Evolutionary conservation across 1,140 invertebrate species (phyloP).

Genomic region (Bombyx mandarina): DNA sequence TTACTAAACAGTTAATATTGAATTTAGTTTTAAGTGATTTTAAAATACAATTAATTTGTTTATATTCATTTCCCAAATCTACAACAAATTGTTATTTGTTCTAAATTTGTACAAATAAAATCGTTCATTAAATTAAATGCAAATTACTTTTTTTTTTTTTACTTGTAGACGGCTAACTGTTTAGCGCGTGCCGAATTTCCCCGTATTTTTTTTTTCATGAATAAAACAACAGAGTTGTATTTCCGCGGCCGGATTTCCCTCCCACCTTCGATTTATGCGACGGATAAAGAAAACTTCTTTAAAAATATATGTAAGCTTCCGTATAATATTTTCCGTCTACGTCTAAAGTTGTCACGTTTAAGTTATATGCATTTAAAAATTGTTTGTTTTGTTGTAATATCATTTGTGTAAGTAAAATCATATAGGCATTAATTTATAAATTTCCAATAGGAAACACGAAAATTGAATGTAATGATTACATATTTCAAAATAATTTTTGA

Average conservation of each 20-base stretch:
- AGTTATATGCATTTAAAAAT: conserved; percentile 64
- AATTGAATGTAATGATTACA: too few species aligned
- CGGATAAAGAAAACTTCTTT: conserved; percentile 68
- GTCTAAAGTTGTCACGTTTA: conserved; percentile 42
- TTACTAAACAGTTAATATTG: too few species aligned
- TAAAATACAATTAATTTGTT: too few species aligned
- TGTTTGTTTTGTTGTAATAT: conserved; percentile 23
- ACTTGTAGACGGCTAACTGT: conserved; percentile 21
- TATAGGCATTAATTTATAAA: too few species aligned
- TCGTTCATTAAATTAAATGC: conserved; percentile 4
- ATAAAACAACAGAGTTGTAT: conserved; percentile 69
- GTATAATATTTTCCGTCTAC: conserved; percentile 66
- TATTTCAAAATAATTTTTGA: too few species aligned
- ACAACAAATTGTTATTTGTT: too few species aligned
- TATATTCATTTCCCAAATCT: too few species aligned
- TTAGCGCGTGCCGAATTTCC: conserved; percentile 48
- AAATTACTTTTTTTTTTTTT: background rate
- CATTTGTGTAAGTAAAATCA: too few species aligned
- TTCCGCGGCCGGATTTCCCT: conserved; percentile 57
- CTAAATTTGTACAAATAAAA: too few species aligned
- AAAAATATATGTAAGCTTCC: conserved; percentile 66
- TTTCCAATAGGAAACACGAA: too few species aligned
- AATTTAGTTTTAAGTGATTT: too few species aligned
- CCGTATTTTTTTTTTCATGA: conserved; percentile 68
- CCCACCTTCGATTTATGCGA: conserved; percentile 70